Evolutionary conservation across 2,797 vertebrate species (phyloP).

Genomic region (Euthynnus affinis): DNA sequence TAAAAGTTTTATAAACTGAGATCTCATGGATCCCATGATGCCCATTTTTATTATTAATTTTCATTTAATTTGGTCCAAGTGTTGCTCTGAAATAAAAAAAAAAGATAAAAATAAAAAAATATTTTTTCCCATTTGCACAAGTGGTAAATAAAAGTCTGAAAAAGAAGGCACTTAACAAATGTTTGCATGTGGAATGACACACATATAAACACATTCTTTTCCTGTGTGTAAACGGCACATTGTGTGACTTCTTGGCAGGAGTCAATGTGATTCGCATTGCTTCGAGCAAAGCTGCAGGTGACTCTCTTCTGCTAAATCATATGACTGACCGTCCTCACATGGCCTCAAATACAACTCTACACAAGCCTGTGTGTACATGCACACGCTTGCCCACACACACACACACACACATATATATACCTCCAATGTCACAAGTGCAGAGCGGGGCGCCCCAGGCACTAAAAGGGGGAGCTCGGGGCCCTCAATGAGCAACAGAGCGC

Average conservation of each 20-base stretch:
- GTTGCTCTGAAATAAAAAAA: not conserved
- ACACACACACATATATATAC: conserved; percentile 38
- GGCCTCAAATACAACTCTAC: conserved; percentile 51
- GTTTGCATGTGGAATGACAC: not conserved
- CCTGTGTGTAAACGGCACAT: conserved; percentile 18
- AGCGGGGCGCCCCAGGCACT: conserved; percentile 62
- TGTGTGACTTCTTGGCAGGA: conserved; percentile 58
- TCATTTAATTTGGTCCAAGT: not conserved
- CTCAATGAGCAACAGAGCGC: conserved; percentile 75
- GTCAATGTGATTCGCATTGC: conserved; percentile 47
- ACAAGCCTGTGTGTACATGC: not conserved
- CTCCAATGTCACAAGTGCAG: conserved; percentile 76
- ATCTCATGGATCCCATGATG: not conserved
- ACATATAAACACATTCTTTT: conserved; percentile 15
- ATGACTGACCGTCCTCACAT: conserved; percentile 60
- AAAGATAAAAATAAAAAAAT: no score
- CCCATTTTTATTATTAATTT: not conserved
- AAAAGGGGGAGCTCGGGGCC: conserved; percentile 68
- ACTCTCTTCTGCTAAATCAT: conserved; percentile 63
- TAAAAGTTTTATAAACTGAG: not conserved
- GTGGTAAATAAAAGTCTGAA: not conserved
- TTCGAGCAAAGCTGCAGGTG: conserved; percentile 66
- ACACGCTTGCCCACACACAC: not conserved
- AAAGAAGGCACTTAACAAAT: not conserved
- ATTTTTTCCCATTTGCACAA: not conserved